phyloP scores from a whole-genome alignment of 2,797 vertebrate species.

The Limnodromus scolopaceus region DNA sequence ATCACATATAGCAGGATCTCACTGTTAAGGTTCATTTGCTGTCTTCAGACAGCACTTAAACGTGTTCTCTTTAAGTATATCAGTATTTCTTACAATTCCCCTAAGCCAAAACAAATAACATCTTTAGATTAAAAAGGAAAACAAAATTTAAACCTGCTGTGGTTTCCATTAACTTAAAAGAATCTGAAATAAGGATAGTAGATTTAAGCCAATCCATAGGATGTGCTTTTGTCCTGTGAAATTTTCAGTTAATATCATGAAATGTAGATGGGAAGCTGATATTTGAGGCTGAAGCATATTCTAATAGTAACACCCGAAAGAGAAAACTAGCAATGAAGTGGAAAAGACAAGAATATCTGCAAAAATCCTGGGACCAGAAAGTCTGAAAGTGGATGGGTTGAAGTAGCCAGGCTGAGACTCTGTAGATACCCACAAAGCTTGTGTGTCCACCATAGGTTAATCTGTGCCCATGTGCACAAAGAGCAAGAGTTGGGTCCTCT shows the following conservation, averaged over 20 bases:
- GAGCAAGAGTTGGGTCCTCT: not conserved
- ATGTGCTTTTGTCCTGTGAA: not conserved
- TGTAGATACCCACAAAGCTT: not conserved
- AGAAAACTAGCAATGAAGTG: not conserved
- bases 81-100: not conserved
- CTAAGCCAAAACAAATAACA: conserved; percentile 10
- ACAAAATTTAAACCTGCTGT: conserved; percentile 15
- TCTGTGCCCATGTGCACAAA: too few relatives aligned
- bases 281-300: not conserved
- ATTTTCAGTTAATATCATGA: not conserved
- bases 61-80: not conserved
- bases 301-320: not conserved
- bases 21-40: conserved; percentile 25
- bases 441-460: rapidly evolving
- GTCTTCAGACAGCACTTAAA: conserved; percentile 13
- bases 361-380: not conserved
- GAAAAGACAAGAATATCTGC: not conserved
- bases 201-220: not conserved
- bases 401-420: not conserved
- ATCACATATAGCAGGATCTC: not conserved
- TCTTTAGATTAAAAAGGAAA: conserved; percentile 35
- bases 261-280: not conserved
- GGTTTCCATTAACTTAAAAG: not conserved
- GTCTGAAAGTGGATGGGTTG: rapidly evolving
- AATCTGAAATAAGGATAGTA: not conserved